phyloP scores from a whole-genome alignment of 2,113 vertebrate species.

The Diglossa brunneiventris region DNA sequence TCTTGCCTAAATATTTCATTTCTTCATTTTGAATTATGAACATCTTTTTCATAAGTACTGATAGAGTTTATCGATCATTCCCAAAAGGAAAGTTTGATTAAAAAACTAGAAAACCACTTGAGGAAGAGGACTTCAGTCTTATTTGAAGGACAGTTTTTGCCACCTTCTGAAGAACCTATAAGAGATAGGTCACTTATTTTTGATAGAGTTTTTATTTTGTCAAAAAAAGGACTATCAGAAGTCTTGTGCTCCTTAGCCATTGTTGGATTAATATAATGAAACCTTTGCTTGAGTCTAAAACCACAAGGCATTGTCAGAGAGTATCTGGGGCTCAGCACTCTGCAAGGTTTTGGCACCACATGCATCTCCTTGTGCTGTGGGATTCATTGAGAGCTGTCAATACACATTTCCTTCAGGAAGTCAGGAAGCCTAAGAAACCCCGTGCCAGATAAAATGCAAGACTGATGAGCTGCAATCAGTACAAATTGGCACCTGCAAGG shows the following conservation, averaged over 20 bases:
- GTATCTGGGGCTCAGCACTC: not conserved
- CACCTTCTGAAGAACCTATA: not conserved
- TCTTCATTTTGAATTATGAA: slow-evolving; percentile 46
- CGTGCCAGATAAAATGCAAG: not conserved
- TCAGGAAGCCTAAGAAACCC: not conserved
- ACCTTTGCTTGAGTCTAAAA: not conserved
- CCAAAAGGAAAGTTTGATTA: slow-evolving; percentile 1
- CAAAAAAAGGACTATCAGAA: not conserved
- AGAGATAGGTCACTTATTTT: not conserved
- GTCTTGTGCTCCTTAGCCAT: not conserved
- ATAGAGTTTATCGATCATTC: slow-evolving; percentile 31
- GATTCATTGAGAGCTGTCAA: slow-evolving; percentile 4
- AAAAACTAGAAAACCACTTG: not conserved
- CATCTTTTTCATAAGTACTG: slow-evolving; percentile 16
- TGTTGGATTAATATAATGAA: not conserved
- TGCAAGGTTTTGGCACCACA: not conserved
- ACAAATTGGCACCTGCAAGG: slow-evolving; percentile 34
- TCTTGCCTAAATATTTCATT: slow-evolving; percentile 47
- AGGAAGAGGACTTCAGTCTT: not conserved
- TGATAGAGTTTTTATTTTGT: not conserved
- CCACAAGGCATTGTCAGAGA: not conserved
- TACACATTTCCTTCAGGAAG: slow-evolving; percentile 28
- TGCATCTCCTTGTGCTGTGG: not conserved
- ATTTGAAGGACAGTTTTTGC: not conserved
- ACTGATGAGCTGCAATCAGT: slow-evolving; percentile 41